Conservation (phyloP, 2,888 invertebrate species). For the Sthenelais limicola region DNA sequence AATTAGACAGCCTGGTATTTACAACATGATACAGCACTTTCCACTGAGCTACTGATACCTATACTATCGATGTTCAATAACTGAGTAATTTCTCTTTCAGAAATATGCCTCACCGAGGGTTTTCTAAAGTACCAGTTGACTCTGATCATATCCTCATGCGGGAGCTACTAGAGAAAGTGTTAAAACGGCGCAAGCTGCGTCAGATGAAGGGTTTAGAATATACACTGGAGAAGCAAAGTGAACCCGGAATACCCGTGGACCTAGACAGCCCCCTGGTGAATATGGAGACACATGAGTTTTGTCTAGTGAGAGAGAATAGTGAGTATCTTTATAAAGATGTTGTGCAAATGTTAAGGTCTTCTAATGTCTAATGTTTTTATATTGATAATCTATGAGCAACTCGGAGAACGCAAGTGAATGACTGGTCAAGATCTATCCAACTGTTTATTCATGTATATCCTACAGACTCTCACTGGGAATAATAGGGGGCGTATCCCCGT, state of each 20-base stretch:
- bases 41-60: no score
- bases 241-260: conserved; percentile 69
- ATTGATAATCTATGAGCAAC: no score
- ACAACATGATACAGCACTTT: no score
- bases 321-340: conserved; percentile 47
- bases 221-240: conserved; percentile 70
- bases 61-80: no score
- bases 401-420: no score
- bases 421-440: no score
- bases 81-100: conserved; percentile 60
- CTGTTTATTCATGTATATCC: no score
- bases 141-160: conserved; percentile 60
- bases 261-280: conserved; percentile 66
- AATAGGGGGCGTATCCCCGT: no score
- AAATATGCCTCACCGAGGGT: conserved; percentile 68
- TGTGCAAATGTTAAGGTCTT: neutral
- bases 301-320: conserved; percentile 71
- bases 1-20: no score
- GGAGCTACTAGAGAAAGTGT: conserved; percentile 64
- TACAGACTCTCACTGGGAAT: no score
- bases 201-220: conserved; percentile 65
- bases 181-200: conserved; percentile 64
- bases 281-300: conserved; percentile 70
- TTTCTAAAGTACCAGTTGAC: conserved; percentile 70
- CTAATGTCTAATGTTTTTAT: no score